Percentiles rank a stretch among this genome's conserved stretches.
These are phyloP conservation scores for Pithys albifrons DNA, from an alignment of 2,113 vertebrate species.

Conservation along the genomic window DNA sequence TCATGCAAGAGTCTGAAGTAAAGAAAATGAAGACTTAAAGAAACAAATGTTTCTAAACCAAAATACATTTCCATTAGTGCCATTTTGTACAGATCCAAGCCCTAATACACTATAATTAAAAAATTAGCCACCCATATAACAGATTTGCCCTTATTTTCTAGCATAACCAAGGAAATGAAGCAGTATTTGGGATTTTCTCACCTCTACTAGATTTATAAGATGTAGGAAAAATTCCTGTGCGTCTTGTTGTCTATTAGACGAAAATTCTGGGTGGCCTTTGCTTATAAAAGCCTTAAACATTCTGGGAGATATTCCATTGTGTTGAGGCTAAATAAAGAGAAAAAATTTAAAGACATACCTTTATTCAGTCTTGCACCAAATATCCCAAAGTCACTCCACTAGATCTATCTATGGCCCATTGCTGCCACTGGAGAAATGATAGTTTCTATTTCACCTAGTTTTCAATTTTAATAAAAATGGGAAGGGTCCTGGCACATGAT, in stretches of 20 bases:
- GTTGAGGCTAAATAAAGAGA: conserved; percentile 81
- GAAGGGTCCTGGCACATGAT: not conserved
- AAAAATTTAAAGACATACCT: not conserved
- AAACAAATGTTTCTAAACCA: not conserved
- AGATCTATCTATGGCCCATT: not conserved
- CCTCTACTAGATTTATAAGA: conserved; percentile 91
- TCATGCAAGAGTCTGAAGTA: not conserved
- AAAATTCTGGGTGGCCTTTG: conserved; percentile 92
- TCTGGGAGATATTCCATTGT: conserved; percentile 88
- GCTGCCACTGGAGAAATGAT: not conserved
- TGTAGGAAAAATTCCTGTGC: conserved; percentile 93
- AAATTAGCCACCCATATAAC: not conserved
- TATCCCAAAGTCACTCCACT: not conserved
- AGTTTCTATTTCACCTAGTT: not conserved
- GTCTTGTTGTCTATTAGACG: conserved; percentile 94
- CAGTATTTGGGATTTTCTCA: conserved; percentile 63
- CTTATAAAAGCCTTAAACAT: conserved; percentile 95
- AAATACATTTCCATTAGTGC: not conserved
- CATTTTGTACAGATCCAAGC: not conserved
- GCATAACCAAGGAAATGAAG: not conserved
- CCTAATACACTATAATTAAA: not conserved
- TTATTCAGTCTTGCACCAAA: not conserved
- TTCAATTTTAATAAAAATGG: not conserved
- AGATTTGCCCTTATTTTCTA: not conserved
- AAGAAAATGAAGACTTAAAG: not conserved